Base-by-base conservation (phyloP, 2,888 invertebrate genomes). In the Temnothorax unifasciatus region DNA sequence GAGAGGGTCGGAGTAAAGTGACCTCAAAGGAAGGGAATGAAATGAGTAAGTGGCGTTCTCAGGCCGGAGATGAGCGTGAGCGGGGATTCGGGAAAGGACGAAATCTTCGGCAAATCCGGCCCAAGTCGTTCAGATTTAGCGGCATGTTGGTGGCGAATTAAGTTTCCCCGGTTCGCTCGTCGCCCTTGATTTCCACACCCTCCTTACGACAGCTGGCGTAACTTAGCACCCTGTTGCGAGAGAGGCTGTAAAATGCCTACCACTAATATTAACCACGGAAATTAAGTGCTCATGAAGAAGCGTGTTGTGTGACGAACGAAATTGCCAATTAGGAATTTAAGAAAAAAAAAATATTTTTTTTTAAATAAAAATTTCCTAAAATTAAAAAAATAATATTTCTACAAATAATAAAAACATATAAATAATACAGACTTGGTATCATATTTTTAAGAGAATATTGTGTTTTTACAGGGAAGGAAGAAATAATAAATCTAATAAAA, bases 81-180 rank as follows among this genome's bases (percentile, higher is more conserved):
- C 34, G 15, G 29, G 66, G 25, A 68, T 71, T 77, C 38, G 54
- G 47, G 63, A 83, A 73, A 44, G 74, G 82, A 82, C 44, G 74
- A 82, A 86, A 89, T 89, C 89, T 89, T 87, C 13, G 84, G 74
- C 81, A 38, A 64, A 76, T 71, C 57, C 57, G 77, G 57, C 47
- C 82, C 69, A 74, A 89, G 76, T 87, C 89, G 77, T 85, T 89
- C 83, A 83, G 85, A 87, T 89, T 89, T 89, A 87, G 87, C 83
- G 82, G 84, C 61, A 57, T 86, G 86, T 88, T 79, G 85, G 64
- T 63, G 61, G 44, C 57, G 75, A 86, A 89, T 87, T 89, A 86
- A 89, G 54, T 76, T 64, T 50, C 69, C 82, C 29, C 52, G 74
- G 54, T 84, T 73, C 61, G 71, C 82, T 84, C 68, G 59, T 86